Conservation (phyloP, 2,888 invertebrate species). For the Spisula solida region DNA sequence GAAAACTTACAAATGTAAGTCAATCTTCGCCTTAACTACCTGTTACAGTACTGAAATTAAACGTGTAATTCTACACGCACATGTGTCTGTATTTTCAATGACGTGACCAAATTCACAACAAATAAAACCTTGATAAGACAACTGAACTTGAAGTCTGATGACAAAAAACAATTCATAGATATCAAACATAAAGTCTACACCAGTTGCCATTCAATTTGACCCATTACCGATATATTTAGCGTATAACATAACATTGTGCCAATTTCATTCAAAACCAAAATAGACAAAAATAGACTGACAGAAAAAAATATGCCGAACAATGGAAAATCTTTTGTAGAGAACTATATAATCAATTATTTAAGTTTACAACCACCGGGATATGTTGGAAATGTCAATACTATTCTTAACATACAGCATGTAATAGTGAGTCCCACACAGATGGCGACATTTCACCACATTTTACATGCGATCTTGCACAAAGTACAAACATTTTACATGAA, state of each 20-base stretch:
- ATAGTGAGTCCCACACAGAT: too few species aligned
- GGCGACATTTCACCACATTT: too few species aligned
- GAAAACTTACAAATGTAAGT: too few species aligned
- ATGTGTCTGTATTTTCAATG: background rate
- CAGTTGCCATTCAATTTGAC: background rate
- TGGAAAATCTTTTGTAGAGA: constrained; percentile 12
- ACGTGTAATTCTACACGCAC: background rate
- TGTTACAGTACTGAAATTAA: background rate
- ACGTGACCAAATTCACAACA: constrained; percentile 13
- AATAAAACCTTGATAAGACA: constrained; percentile 10
- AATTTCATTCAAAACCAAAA: constrained; percentile 3
- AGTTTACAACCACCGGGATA: background rate
- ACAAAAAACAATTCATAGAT: background rate
- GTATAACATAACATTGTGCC: background rate
- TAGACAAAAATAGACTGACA: constrained; percentile 9
- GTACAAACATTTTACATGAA: too few species aligned
- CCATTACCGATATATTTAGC: background rate
- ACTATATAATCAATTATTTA: constrained; percentile 11
- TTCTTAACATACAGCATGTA: background rate
- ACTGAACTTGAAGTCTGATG: background rate
- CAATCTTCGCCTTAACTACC: too few species aligned
- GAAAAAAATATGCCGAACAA: background rate
- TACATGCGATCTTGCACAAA: too few species aligned
- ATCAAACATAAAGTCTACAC: background rate
- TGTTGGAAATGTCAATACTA: background rate